Base-by-base conservation (phyloP, 2,113 vertebrate genomes). In the Pandion haliaetus region DNA sequence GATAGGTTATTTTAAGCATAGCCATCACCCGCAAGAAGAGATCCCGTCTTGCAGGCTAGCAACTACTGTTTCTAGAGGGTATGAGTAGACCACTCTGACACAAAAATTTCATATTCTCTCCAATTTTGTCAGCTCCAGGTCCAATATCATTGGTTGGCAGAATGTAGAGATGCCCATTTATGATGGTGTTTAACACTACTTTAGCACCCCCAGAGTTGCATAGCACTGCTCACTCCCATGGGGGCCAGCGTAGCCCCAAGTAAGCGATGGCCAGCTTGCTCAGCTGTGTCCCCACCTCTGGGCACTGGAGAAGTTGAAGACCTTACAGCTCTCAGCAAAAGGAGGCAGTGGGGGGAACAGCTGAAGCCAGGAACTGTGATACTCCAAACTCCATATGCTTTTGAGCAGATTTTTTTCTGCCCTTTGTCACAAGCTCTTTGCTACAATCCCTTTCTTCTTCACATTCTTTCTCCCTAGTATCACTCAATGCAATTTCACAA, bases 171-270 rank as follows among this genome's bases (percentile, higher is more conserved):
- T 42, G 32, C 63, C 40, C 19, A 1, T 17, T 52, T 45, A 73
- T 4, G 31, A 57, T 3, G 7, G 9, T 23, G 54, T 12, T 29
- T 47, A 65, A 26, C 7, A 32, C 5, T 17, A 14, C 21, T 34
- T 47, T 23, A 71, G 19, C 13, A 12, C 17, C 32, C 12, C 9
- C 0, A 0, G 44, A 28, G 38, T 0, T 32, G 49, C 49, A n/a
- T 28, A 44, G 80, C 12, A 6, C 32, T 11, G 28, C n/a, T 77
- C 14, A 5, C n/a, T 36, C 32, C 36, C 58, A 23, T 0, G 15
- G n/a, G 21, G 19, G 29, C 11, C 78, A 38, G 47, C 0, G 0
- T 1, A 57, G 50, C n/a, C 31, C 23, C 61, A 70, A 21, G 42
- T 36, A 44, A 49, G 38, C 4, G 4, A 4, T 0, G 16, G 58